Percentiles rank a stretch among this genome's conserved stretches.
Conservation (phyloP, 2,888 invertebrate genomes). For the Latheticus oryzae region DNA sequence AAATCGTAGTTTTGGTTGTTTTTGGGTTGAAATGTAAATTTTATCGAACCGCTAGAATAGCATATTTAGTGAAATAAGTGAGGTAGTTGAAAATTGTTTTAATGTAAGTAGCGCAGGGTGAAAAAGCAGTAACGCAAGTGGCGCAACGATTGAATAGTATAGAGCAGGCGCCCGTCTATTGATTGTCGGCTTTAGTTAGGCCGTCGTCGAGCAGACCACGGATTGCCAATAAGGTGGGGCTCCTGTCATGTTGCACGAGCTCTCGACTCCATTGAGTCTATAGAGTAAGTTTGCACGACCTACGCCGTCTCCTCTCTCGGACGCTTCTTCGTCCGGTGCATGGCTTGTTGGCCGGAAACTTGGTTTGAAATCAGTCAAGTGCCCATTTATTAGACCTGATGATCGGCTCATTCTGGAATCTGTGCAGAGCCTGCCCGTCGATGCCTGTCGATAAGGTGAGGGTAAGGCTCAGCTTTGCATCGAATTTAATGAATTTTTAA, state of each 20-base stretch:
- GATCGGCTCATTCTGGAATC: constrained; percentile 98
- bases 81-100: constrained; percentile 2
- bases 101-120: constrained; percentile 11
- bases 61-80: too few relatives aligned
- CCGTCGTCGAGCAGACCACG: constrained; percentile 51
- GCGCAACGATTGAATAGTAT: constrained; percentile 46
- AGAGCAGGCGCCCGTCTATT: constrained; percentile 59
- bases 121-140: constrained; percentile 46
- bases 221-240: constrained; percentile 59
- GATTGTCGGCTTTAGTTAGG: constrained; percentile 49
- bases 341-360: constrained; percentile 52
- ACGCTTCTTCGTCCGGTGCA: constrained; percentile 50
- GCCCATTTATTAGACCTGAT: constrained; percentile 70
- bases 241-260: constrained; percentile 45
- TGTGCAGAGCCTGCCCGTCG: constrained; percentile 96
- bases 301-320: constrained; percentile 41
- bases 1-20: too few relatives aligned
- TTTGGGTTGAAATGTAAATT: constrained; percentile 9
- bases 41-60: constrained; percentile 14
- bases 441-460: constrained; percentile 96
- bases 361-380: constrained; percentile 47
- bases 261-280: constrained; percentile 40
- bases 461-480: too few relatives aligned
- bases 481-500: too few relatives aligned
- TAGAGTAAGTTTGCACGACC: constrained; percentile 37